A percentile compares a stretch with the other conserved stretches of the same genome.
Conservation (phyloP, 2,113 vertebrate species). For the Puffinus mauretanicus region DNA sequence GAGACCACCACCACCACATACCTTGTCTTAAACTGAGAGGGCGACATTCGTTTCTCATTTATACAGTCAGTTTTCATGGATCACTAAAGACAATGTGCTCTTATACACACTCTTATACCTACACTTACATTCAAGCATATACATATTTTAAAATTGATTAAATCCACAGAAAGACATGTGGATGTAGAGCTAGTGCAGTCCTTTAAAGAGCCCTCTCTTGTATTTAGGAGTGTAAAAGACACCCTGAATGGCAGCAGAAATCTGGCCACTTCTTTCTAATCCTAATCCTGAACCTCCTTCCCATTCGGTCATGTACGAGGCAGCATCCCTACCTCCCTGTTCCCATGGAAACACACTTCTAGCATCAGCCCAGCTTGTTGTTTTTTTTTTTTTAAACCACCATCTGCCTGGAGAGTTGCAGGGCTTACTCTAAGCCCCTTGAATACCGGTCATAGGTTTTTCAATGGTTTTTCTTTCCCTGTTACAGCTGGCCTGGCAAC, state of each 20-base stretch:
- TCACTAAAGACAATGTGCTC: neutral
- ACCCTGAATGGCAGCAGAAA: neutral
- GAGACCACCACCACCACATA: neutral
- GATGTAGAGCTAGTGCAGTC: neutral
- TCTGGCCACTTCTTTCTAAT: conserved; percentile 32
- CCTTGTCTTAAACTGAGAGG: neutral
- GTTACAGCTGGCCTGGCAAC: neutral
- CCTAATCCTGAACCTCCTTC: conserved; percentile 56
- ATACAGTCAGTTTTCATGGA: neutral
- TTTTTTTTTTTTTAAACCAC: conserved; percentile 43
- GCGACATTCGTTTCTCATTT: neutral
- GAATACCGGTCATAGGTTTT: neutral
- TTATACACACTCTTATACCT: neutral
- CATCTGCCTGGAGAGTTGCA: conserved; percentile 70
- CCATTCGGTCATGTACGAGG: conserved; percentile 50
- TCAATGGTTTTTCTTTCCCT: neutral
- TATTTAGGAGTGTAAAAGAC: neutral
- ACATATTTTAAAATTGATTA: neutral
- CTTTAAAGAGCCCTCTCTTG: neutral
- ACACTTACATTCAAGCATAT: neutral
- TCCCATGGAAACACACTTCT: conserved; percentile 74
- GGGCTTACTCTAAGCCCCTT: conserved; percentile 30
- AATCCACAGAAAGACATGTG: neutral
- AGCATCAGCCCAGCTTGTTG: conserved; percentile 66
- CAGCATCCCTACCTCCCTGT: conserved; percentile 68